Evolutionary conservation across 2,797 vertebrate genomes (phyloP).

Genomic region (Argentina silus): DNA sequence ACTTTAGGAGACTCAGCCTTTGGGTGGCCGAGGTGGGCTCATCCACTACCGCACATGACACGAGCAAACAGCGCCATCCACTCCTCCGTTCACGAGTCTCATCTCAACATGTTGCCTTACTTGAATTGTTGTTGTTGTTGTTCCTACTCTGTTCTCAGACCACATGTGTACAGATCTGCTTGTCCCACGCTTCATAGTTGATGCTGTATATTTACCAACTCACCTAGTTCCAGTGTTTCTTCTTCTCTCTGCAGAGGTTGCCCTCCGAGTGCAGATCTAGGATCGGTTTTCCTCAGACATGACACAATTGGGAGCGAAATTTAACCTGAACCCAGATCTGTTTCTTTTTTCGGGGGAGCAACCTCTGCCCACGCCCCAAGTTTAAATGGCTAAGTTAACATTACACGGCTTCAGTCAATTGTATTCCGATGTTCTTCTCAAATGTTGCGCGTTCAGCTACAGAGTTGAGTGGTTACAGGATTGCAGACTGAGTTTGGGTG

Average conservation of each 20-base stretch:
- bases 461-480: slow-evolving; percentile 30
- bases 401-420: not conserved
- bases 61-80: slow-evolving; percentile 44
- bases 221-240: not conserved
- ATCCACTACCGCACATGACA: slow-evolving; percentile 44
- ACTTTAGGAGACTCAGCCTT: too few relatives aligned
- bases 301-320: not conserved
- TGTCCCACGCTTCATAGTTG: slow-evolving; percentile 2
- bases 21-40: not conserved
- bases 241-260: not conserved
- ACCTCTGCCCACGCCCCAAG: slow-evolving; percentile 20
- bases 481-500: slow-evolving; percentile 3
- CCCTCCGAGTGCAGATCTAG: slow-evolving; percentile 14
- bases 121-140: slow-evolving; percentile 57
- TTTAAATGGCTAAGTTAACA: not conserved
- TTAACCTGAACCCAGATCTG: not conserved
- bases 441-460: slow-evolving; percentile 31
- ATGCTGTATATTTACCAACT: not conserved
- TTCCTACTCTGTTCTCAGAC: slow-evolving; percentile 45
- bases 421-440: not conserved
- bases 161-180: slow-evolving; percentile 57
- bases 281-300: slow-evolving; percentile 7
- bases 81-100: slow-evolving; percentile 30
- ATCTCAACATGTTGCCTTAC: slow-evolving; percentile 77
- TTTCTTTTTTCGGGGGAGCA: not conserved